These are phyloP conservation scores for Trachelus iudaicus DNA, from an alignment of 2,888 invertebrate species.

Conservation along the genomic window DNA sequence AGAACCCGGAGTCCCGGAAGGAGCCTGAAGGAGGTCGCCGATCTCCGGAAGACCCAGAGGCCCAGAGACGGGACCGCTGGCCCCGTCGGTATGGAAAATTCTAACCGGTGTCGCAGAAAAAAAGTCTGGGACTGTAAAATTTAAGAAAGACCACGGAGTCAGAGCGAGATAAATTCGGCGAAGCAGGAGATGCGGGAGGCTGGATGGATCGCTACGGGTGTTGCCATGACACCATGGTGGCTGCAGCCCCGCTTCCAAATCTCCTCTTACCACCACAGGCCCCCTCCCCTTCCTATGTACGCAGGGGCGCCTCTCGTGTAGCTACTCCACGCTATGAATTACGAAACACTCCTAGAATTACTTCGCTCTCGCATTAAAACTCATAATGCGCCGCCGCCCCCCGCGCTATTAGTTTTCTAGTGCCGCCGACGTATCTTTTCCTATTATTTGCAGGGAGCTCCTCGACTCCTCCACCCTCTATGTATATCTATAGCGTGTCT, in stretches of 20 bases:
- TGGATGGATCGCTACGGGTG: slow-evolving; percentile 42
- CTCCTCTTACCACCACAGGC: slow-evolving; percentile 25
- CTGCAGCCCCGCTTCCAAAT: slow-evolving; percentile 51
- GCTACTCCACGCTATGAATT: slow-evolving; percentile 28
- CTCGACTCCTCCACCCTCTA: not conserved
- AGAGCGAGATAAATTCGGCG: not conserved
- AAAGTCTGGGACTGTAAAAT: not conserved
- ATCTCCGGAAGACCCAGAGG: not conserved
- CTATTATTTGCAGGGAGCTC: not conserved
- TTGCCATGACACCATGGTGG: slow-evolving; percentile 63
- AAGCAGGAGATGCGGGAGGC: slow-evolving; percentile 2
- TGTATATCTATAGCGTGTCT: not conserved
- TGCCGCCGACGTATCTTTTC: not conserved
- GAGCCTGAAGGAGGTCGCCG: no score
- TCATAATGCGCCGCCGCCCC: not conserved
- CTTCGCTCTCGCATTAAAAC: slow-evolving; percentile 23
- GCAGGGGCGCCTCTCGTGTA: not conserved
- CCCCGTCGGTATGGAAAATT: not conserved
- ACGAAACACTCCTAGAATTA: slow-evolving; percentile 39
- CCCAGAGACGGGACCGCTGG: no score
- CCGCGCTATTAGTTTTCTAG: not conserved
- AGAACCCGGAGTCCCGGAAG: not conserved
- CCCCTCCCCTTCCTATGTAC: not conserved
- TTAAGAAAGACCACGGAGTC: not conserved
- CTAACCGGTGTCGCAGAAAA: not conserved